These are phyloP conservation scores for Addax nasomaculatus DNA, from an alignment of 2,113 vertebrate species.

Conservation along the genomic window DNA sequence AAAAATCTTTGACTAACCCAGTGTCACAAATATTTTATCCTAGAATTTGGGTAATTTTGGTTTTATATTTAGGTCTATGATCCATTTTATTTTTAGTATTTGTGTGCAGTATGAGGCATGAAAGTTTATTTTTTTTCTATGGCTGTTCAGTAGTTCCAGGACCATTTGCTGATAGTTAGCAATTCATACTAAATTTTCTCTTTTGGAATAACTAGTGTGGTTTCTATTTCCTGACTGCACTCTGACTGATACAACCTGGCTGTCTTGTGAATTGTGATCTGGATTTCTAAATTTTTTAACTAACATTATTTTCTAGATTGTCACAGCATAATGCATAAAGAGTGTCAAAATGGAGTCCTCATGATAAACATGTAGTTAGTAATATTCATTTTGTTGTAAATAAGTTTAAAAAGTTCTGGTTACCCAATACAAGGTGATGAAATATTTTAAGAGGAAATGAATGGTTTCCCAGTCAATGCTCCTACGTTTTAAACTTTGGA, in stretches of 20 bases:
- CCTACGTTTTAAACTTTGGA: background rate
- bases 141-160: background rate
- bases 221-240: background rate
- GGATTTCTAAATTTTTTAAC: background rate
- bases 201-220: background rate
- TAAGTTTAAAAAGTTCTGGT: background rate
- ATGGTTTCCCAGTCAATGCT: background rate
- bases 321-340: background rate
- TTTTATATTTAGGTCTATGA: background rate
- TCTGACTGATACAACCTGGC: background rate
- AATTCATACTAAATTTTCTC: background rate
- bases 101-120: background rate
- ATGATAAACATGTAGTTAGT: background rate
- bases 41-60: background rate
- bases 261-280: background rate
- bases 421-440: background rate
- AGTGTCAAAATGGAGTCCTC: background rate
- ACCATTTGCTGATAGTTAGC: background rate
- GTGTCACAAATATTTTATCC: background rate
- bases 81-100: background rate
- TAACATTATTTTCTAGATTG: background rate
- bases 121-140: background rate
- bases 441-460: constrained; percentile 4
- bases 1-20: background rate
- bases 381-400: constrained; percentile 2